Evolutionary conservation across 2,888 invertebrate genomes (phyloP), one percentile per base, ranked within the genome.

Genomic region (Erebia palarica): DNA sequence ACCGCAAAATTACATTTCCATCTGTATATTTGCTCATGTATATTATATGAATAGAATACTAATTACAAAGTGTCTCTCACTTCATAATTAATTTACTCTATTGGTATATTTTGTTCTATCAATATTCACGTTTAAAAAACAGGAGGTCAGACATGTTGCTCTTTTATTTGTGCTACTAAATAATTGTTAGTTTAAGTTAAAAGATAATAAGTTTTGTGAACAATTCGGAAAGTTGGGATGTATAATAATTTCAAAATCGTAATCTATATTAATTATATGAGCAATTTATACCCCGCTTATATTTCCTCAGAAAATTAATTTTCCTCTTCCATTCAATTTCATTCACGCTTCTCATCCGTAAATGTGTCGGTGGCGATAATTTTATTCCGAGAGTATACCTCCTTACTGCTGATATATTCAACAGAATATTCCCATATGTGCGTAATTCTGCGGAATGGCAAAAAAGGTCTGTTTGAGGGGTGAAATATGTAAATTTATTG

Each of bases 401-500:
- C 86, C 86, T 89, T 90, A 92, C 88, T 91, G 92, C 91, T 92
- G 92, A 92, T 92, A 90, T 92, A 92, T 92, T 93, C 93, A 91
- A 89, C 89, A 85, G 91, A 92, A 93, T 93, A 93, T 93, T 93
- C 93, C 92, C 93, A 93, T 93, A 93, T 92, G 93, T 91, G 92
- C 92, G 93, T 92, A 93, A 93, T 93, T 92, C 92, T 92, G 91
- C 86, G 90, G 90, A 92, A 92, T 92, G 92, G 93, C 91, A 92
- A 93, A 92, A 92, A 92, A 92, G 93, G 93, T 92, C 93, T 92
- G 90, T 91, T 92, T 91, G 92, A 92, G 93, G 92, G 93, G 93
- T 91, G 92, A 93, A 93, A 93, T 93, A 93, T 93, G 93, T 93
- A 93, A 93, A 93, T 93, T 92, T 93, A 93, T 93, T 93, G 93